phyloP scores from a whole-genome alignment of 1,140 invertebrate species.

The Tribolium madens region DNA sequence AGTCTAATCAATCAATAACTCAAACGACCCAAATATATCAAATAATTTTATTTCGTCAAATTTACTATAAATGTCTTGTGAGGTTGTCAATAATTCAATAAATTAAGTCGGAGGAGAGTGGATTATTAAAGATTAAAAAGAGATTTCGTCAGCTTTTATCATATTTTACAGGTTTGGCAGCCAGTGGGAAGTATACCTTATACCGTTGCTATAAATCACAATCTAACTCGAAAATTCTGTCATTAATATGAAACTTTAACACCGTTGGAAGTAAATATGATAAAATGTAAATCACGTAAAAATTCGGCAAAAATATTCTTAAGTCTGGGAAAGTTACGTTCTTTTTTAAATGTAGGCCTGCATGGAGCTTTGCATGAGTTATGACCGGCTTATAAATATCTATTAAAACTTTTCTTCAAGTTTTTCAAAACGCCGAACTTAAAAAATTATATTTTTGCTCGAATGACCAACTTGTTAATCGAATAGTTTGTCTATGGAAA shows the following conservation, averaged over 20 bases:
- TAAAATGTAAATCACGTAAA: slow-evolving; percentile 11
- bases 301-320: slow-evolving; percentile 32
- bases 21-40: not conserved
- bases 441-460: not conserved
- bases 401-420: slow-evolving; percentile 29
- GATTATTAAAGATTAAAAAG: slow-evolving; percentile 15
- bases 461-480: not conserved
- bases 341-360: slow-evolving; percentile 10
- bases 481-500: slow-evolving; percentile 27
- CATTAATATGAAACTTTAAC: not conserved
- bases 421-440: not conserved
- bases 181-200: not conserved
- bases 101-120: not conserved
- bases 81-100: slow-evolving; percentile 5
- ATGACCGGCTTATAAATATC: slow-evolving; percentile 28
- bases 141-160: slow-evolving; percentile 23
- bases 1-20: not conserved
- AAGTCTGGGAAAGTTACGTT: slow-evolving; percentile 16
- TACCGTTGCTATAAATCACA: not conserved
- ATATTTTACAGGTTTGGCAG: not conserved
- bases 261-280: not conserved
- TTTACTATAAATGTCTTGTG: not conserved
- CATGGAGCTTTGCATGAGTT: slow-evolving; percentile 14
- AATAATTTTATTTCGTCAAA: not conserved
- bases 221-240: not conserved